Evolutionary conservation across 2,888 invertebrate species (phyloP), one percentile per base, ranked within the genome.

Genomic region (Eledona agricola): DNA sequence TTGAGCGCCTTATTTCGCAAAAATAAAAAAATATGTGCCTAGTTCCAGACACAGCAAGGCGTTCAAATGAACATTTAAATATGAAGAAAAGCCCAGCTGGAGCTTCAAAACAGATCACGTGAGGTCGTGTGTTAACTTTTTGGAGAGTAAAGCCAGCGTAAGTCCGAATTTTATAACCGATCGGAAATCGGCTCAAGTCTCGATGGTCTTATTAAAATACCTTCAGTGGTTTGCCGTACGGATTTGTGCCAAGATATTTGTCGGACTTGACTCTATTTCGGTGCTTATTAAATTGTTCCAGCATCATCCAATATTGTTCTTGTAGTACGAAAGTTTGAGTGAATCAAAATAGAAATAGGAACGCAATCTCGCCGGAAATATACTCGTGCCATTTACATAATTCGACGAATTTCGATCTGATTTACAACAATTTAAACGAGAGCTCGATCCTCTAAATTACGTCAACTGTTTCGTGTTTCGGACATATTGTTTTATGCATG

Each of bases 331-430:
- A 32, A 11, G 22, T 35, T 35, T 35, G 4, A 35, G 11, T 35
- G 3, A 22, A 35, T 35, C 13, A 10, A 35, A 35, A 35, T 35
- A 35, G 35, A 22, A 35, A 35, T 22, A 35, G 35, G 35, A 35
- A 20, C 35, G 35, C 22, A 22, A 35, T 22, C 35, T 35, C 35
- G 11, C 35, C 1, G 12, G 35, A 35, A 35, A 35, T 35, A 35
- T 20, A 22, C 22, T 22, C 13, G 35, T 20, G 12, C 35, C 35
- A 35, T 35, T 35, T 35, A 35, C 35, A 35, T 35, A 35, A 35
- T 35, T 35, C 31, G 3, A 16, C 17, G 31, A 32, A 32, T 17
- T 32, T 32, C 31, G n/a, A 32, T 32, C n/a, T n/a, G n/a, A n/a
- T 16, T 1, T 25, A 25, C 25, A 28, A 11, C n/a, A n/a, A n/a